phyloP scores from a whole-genome alignment of 2,113 vertebrate species.

The Rhinolophus sinicus region DNA sequence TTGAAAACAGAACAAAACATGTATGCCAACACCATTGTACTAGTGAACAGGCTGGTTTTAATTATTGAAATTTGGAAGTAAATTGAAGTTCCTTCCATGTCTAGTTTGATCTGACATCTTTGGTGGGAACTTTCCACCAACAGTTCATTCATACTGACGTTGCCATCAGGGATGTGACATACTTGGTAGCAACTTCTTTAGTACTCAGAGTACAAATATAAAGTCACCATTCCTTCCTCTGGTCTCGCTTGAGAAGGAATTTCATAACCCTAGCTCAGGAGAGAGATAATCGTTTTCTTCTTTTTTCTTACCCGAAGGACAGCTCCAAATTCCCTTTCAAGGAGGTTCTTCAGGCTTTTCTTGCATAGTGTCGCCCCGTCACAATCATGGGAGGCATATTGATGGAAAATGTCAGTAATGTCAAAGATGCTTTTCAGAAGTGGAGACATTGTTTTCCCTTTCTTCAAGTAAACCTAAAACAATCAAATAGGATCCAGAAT shows the following conservation, averaged over 20 bases:
- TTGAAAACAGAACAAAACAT: constrained; percentile 36
- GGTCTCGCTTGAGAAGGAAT: not conserved
- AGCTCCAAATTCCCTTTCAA: constrained; percentile 82
- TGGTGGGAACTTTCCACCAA: not conserved
- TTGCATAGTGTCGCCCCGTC: constrained; percentile 70
- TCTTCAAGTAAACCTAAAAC: constrained; percentile 77
- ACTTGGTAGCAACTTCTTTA: not conserved
- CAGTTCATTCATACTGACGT: not conserved
- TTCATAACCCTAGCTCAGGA: not conserved
- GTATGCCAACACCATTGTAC: not conserved
- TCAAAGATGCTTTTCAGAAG: constrained; percentile 83
- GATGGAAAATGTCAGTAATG: constrained; percentile 81
- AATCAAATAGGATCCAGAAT: constrained; percentile 44
- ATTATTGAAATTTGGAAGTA: constrained; percentile 35
- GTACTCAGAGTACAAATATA: not conserved
- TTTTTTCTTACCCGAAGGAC: constrained; percentile 81
- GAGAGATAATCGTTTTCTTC: not conserved
- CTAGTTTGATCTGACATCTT: not conserved
- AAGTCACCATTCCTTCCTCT: not conserved
- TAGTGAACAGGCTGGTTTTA: not conserved
- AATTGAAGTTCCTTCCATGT: constrained; percentile 6
- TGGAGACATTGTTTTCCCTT: constrained; percentile 81
- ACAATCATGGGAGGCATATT: constrained; percentile 61
- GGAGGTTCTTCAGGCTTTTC: constrained; percentile 79
- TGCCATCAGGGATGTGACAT: not conserved